Conservation (phyloP, 1,140 invertebrate species). For the Brevipalpus yothersi region DNA sequence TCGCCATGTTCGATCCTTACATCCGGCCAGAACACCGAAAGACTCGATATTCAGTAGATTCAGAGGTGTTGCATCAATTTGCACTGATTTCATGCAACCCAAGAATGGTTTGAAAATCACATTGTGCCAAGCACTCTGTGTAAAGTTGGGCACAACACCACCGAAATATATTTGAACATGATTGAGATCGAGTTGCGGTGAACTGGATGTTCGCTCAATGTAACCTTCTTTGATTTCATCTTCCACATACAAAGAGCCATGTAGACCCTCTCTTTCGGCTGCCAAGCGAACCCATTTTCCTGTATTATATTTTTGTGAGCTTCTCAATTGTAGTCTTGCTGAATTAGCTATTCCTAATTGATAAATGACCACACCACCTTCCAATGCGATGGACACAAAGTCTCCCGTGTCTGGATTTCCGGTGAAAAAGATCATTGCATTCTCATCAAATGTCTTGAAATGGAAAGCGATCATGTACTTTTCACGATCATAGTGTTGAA, state of each 20-base stretch:
- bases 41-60: conserved; percentile 35
- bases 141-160: conserved; percentile 44
- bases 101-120: conserved; percentile 33
- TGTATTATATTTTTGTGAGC: conserved; percentile 38
- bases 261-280: conserved; percentile 21
- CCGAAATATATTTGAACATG: conserved; percentile 35
- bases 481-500: conserved; percentile 37
- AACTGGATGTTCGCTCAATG: conserved; percentile 20
- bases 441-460: conserved; percentile 62
- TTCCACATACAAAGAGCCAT: conserved; percentile 31
- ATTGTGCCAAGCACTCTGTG: conserved; percentile 14
- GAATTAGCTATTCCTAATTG: neutral
- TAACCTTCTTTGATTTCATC: conserved; percentile 31
- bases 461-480: conserved; percentile 48
- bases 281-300: conserved; percentile 51
- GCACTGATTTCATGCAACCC: conserved; percentile 53
- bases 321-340: neutral
- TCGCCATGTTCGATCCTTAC: conserved; percentile 33
- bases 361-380: conserved; percentile 8
- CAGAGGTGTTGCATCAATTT: conserved; percentile 39
- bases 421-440: conserved; percentile 59
- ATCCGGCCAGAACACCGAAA: conserved; percentile 48
- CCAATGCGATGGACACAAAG: conserved; percentile 9
- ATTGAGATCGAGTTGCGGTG: conserved; percentile 28
- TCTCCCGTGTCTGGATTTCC: conserved; percentile 33